Percentiles rank a stretch among this genome's conserved stretches.
Evolutionary conservation across 2,797 vertebrate species (phyloP).

Genomic region (Capromys pilorides): DNA sequence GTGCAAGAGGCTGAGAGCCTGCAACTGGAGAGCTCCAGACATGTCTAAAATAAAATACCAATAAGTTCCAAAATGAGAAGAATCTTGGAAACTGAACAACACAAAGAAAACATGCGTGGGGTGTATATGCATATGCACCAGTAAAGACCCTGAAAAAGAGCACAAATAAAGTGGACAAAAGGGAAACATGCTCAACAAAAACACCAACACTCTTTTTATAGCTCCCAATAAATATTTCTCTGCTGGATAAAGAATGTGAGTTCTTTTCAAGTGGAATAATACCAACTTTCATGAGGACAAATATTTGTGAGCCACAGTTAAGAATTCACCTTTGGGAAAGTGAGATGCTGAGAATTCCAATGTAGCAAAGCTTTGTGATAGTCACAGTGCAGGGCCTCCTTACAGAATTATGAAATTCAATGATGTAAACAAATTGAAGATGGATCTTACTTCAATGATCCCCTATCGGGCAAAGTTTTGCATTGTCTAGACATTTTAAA

Average conservation of each 20-base stretch:
- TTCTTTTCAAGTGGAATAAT: conserved; percentile 66
- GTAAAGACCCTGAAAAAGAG: not conserved
- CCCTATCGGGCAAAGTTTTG: conserved; percentile 1
- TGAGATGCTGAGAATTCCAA: conserved; percentile 22
- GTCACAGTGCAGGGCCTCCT: conserved; percentile 39
- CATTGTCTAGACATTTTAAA: conserved; percentile 45
- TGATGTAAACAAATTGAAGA: conserved; percentile 68
- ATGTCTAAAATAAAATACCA: conserved; percentile 51
- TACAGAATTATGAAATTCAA: conserved; percentile 73
- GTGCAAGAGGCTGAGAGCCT: not conserved
- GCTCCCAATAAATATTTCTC: conserved; percentile 26
- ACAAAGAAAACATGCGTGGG: not conserved
- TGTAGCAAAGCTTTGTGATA: conserved; percentile 9
- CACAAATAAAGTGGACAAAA: accelerated
- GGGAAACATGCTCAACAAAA: not conserved
- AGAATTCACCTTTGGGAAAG: conserved; percentile 66
- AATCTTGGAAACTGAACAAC: conserved; percentile 44
- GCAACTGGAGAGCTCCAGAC: not conserved
- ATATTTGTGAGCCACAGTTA: conserved; percentile 67
- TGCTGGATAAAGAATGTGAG: conserved; percentile 45
- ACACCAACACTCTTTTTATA: conserved; percentile 32
- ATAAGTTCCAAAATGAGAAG: conserved; percentile 42
- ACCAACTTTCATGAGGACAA: conserved; percentile 70
- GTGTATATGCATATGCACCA: not conserved
- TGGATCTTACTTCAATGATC: conserved; percentile 30